Evolutionary conservation across 1,140 invertebrate species (phyloP), one percentile per base, ranked within the genome.

Genomic region (Nasonia longicornis): DNA sequence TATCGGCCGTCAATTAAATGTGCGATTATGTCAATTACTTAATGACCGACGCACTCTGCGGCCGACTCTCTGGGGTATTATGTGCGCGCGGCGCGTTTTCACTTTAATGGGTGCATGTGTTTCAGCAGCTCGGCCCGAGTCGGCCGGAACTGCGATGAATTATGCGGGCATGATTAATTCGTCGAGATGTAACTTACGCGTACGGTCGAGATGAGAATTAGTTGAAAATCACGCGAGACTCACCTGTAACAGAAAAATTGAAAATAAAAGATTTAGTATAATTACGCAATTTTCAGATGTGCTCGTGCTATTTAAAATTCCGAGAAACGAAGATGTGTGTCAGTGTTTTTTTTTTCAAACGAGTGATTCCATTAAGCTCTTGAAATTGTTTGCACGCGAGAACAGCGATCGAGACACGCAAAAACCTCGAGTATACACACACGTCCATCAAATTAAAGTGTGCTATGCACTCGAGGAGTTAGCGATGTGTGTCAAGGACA

Each of bases 1-100:
- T 58, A 63, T 26, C 14, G 12, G 14, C 48, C 26, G 78, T 79
- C 79, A 80, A 80, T 80, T 80, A 80, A 80, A 80, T 80, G 72
- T 75, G 71, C 72, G 71, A 67, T 72, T 75, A 80, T 26, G 72
- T 75, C 79, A 75, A 80, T 80, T 80, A 80, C 64, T 70, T 76
- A 80, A 75, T 76, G 2, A 38, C 26, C n/a, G 14, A 35, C 67
- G 26, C 10, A 14, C 16, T 74, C 11, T 52, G 29, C 72, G 72
- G 20, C 31, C 14, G 42, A 48, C 26, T 45, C 8, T 22, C 8
- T 42, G 3, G 72, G 8, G 12, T n/a, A 66, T 77, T 63, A 75
- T 35, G 31, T 22, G 22, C 14, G 2, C 10, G 31, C 45, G 16
- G 16, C 35, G 16, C 22, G 22, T 78, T 77, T 77, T 77, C 77